Evolutionary conservation across 2,888 invertebrate genomes (phyloP).

Genomic region (Harmothoe impar): DNA sequence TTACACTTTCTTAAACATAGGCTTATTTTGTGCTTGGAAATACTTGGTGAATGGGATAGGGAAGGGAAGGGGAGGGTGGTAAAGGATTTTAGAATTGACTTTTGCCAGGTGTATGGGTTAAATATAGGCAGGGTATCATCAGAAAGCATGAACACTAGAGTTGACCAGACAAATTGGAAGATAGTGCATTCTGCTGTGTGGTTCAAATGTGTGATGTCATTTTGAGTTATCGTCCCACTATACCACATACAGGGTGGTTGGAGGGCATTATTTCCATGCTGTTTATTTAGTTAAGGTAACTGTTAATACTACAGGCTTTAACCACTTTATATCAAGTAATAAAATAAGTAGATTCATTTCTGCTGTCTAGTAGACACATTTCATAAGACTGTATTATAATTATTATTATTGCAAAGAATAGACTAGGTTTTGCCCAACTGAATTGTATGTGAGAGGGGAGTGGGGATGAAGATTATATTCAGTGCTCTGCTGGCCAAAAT

Average conservation of each 20-base stretch:
- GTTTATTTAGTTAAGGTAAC: neutral
- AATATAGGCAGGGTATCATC: neutral
- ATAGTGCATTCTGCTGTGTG: neutral
- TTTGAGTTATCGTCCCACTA: conserved; percentile 19
- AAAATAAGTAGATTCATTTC: conserved; percentile 2
- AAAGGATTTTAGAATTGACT: neutral
- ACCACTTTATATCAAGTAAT: conserved; percentile 13
- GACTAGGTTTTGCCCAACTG: neutral
- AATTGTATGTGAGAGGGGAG: too few relatives aligned
- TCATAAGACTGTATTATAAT: conserved; percentile 15
- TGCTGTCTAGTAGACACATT: conserved; percentile 7
- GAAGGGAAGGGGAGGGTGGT: too few relatives aligned
- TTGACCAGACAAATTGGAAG: neutral
- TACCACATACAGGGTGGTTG: neutral
- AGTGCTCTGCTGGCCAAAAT: too few relatives aligned
- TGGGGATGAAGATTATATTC: too few relatives aligned
- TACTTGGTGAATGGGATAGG: too few relatives aligned
- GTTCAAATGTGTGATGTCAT: conserved; percentile 1
- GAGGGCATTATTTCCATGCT: neutral
- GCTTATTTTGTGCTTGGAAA: too few relatives aligned
- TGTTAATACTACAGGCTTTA: neutral
- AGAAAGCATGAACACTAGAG: neutral
- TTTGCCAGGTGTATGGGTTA: neutral
- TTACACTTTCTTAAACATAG: too few relatives aligned
- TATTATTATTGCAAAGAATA: neutral